Base-by-base conservation (phyloP, 1,140 invertebrate species). In the Drosophila tristis region DNA sequence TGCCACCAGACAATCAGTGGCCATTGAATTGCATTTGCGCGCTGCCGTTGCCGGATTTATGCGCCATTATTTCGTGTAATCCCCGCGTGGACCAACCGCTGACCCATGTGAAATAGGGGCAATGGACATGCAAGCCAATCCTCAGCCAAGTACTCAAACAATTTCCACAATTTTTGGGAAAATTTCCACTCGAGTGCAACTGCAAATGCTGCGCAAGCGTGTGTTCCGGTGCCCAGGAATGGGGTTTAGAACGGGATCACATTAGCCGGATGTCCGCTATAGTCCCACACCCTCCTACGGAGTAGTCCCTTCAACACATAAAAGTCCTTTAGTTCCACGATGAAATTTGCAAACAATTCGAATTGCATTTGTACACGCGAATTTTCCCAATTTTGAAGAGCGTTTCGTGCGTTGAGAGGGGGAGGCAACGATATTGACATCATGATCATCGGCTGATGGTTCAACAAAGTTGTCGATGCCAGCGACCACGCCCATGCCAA, bases 41-140 rank as follows among this genome's bases (percentile, higher is more conserved):
- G 64, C 48, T 50, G 45, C 60, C 67, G 20, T 62, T 74, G 74
- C 81, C 81, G 82, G 81, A 86, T 86, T 87, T 86, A 72, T 78
- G 81, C 84, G 79, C 76, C 82, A 87, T 87, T 87, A 87, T 87
- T 87, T 68, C 73, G 60, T 79, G 67, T 89, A 87, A 86, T 84
- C 62, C 62, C 53, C 44, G 49, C 57, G 57, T 57, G 43, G 58
- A 58, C 54, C 64, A 16, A 47, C 39, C 66, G 78, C 56, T 78
- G 80, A 79, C 75, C 78, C 79, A 89, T 87, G 82, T 89, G 82
- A 87, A 89, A 89, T 87, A 87, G 84, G 85, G 84, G 84, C 85
- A 68, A 54, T 74, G 77, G 57, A 80, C 84, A 89, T 75, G 84
- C 84, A 79, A 80, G 9, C 31, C 8, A 61, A 50, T 20, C 20